Base-by-base conservation (phyloP, 2,888 invertebrate species). In the Tridacna gigas region DNA sequence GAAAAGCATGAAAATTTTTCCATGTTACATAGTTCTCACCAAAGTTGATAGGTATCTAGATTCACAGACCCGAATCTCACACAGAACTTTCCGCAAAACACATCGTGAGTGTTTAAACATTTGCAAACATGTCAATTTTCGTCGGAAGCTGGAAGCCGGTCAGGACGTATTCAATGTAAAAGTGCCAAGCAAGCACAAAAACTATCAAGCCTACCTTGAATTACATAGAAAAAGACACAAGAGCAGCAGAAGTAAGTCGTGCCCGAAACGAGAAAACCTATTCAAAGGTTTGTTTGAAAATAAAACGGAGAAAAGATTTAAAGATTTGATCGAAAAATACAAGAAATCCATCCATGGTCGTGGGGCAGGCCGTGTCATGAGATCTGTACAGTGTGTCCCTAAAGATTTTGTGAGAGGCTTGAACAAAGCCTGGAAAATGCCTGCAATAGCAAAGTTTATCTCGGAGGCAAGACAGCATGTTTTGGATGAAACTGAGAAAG, bases 121-220 rank as follows among this genome's bases (percentile, higher is more conserved):
- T 71, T 86, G 86, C 28, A 86, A 86, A 69, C 81, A 86, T n/a
- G 63, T 75, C 18, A 37, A 74, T 18, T 86, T 86, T 47, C 77
- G 74, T n/a, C 79, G 86, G 12, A 67, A 74, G 22, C 66, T 86
- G 4, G 56, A 77, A 22, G 79, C 77, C 15, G 86, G 86, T n/a
- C 74, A 63, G 28, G 83, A 86, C 65, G 86, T 86, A 2, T 86
- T 86, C 45, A 82, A 86, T 56, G 86, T 86, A 0, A 84, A 82
- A 78, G 77, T 82, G 25, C 86, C 86, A 15, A 86, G 86, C 56
- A 84, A 84, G 56, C 66, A 77, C n/a, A 77, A 67, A 25, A 71
- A 78, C 18, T 81, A 80, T 25, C 45, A 69, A 20, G 26, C 61
- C 12, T 79, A 71, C 65, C 71, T 83, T n/a, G 77, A 74, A 51